Percentiles rank a stretch among this genome's conserved stretches.
phyloP scores from a whole-genome alignment of 2,113 vertebrate species.

The Rostratula benghalensis region DNA sequence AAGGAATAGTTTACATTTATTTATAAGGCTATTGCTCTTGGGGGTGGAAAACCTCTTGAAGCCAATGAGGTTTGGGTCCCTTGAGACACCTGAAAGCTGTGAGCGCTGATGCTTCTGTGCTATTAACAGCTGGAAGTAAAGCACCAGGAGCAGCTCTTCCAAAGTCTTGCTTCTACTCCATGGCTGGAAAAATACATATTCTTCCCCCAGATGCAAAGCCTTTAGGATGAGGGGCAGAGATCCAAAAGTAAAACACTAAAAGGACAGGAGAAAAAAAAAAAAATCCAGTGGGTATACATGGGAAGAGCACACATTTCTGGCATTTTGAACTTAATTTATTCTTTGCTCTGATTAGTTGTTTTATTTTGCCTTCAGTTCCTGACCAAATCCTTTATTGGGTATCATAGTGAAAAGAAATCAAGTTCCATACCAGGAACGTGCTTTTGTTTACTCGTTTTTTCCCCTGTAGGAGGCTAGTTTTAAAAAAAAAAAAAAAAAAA shows the following conservation, averaged over 20 bases:
- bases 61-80: neutral
- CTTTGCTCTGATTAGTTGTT: fast-evolving
- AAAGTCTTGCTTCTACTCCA: neutral
- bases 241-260: neutral
- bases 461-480: neutral
- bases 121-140: neutral
- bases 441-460: neutral
- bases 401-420: neutral
- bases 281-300: fast-evolving
- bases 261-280: neutral
- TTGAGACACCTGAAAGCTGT: fast-evolving
- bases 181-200: neutral
- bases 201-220: neutral
- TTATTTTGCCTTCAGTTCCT: neutral
- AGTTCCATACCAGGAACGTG: neutral
- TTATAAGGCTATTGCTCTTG: neutral
- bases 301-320: neutral
- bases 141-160: neutral
- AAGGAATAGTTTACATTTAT: neutral
- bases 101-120: neutral
- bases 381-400: neutral
- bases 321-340: neutral
- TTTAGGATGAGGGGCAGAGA: neutral
- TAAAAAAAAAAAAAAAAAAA: neutral
- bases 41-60: neutral